Evolutionary conservation across 2,113 vertebrate species (phyloP), one percentile per base, ranked within the genome.

Genomic region (Megalops atlanticus): DNA sequence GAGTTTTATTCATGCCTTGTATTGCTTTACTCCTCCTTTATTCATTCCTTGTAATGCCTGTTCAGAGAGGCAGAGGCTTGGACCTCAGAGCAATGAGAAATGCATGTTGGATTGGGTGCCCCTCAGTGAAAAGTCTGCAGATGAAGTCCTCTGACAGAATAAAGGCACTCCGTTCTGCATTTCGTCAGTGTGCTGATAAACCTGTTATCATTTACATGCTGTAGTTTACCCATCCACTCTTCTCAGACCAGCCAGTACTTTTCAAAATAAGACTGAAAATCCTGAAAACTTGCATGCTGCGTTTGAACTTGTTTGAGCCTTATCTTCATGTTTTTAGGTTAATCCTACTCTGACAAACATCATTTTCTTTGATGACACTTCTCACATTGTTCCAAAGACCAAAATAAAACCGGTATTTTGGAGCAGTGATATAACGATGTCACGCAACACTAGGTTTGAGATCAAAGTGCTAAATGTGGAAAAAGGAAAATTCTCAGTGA

Each of bases 41-140:
- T 16, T 12, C 47, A 3, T 18, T 73, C 52, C 12, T 15, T 74
- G 84, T 69, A 88, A 86, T 79, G 85, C 69, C 80, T 80, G 52
- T 72, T 81, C 27, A 0, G 35, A n/a, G 77, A 79, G 76, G 69
- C 74, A 72, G 70, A 76, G 74, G 3, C 74, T 43, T 85, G 86
- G 83, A 85, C 0, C 4, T 0, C n/a, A n/a, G n/a, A n/a, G n/a
- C n/a, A n/a, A n/a, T n/a, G n/a, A n/a, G n/a, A n/a, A n/a, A n/a
- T n/a, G n/a, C n/a, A n/a, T n/a, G n/a, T n/a, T n/a, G n/a, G n/a
- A n/a, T n/a, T n/a, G n/a, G n/a, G n/a, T n/a, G n/a, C n/a, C n/a
- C n/a, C n/a, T n/a, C n/a, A n/a, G n/a, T n/a, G n/a, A n/a, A n/a
- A n/a, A n/a, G n/a, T n/a, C n/a, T n/a, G n/a, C n/a, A n/a, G n/a